Conservation (phyloP, 2,797 vertebrate genomes). For the Australoheros facetus region DNA sequence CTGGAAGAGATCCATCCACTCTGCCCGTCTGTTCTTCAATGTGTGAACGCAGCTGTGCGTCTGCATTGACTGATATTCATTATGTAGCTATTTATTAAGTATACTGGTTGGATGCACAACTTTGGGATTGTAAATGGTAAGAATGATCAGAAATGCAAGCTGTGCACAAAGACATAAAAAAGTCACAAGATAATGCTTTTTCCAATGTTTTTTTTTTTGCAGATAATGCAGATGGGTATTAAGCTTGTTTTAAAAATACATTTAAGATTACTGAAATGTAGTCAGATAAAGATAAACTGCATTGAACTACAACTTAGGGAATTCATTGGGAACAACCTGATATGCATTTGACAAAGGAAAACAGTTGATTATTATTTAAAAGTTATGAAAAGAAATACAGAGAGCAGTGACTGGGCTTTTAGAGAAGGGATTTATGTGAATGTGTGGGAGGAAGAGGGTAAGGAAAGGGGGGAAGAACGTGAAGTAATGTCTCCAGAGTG, state of each 20-base stretch:
- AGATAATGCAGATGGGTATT: background rate
- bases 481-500: conserved; percentile 67
- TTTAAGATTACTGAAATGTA: background rate
- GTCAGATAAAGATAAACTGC: background rate
- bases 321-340: background rate
- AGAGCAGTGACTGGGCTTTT: conserved; percentile 6
- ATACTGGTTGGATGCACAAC: background rate
- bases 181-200: background rate
- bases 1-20: conserved; percentile 59
- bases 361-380: background rate
- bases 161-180: background rate
- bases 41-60: conserved; percentile 56
- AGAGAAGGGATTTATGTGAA: conserved; percentile 1
- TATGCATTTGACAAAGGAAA: background rate
- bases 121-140: background rate
- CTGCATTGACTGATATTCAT: conserved; percentile 20
- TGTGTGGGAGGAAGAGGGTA: conserved; percentile 23
- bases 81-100: conserved; percentile 19
- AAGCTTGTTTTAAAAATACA: background rate
- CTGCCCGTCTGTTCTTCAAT: conserved; percentile 28
- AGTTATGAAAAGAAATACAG: background rate
- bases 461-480: conserved; percentile 28
- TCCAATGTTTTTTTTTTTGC: too few species aligned
- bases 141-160: background rate
- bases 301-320: background rate